Conservation (phyloP, 2,797 vertebrate species). For the Kryptolebias ocellatus region DNA sequence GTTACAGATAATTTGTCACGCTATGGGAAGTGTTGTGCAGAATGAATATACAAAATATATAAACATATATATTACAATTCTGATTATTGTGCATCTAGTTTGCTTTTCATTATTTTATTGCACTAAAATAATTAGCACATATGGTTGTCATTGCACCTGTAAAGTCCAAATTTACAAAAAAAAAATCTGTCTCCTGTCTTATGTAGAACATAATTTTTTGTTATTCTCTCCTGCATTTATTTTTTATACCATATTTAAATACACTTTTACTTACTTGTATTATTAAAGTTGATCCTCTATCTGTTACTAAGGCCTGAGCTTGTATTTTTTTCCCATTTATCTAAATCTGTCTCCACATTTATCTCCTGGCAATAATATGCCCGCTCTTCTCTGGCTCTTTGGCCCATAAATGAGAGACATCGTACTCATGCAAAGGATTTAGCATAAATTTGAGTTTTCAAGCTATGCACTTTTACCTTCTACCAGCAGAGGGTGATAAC, state of each 20-base stretch:
- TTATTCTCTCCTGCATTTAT: conserved; percentile 96
- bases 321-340: conserved; percentile 3
- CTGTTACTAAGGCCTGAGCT: conserved; percentile 72
- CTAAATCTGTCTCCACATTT: not conserved
- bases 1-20: conserved; percentile 76
- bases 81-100: conserved; percentile 80
- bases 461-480: conserved; percentile 40
- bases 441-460: not conserved
- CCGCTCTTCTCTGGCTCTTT: not conserved
- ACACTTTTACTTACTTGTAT: conserved; percentile 97
- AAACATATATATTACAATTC: conserved; percentile 78
- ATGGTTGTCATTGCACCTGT: conserved; percentile 86
- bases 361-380: not conserved
- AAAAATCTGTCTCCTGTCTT: conserved; percentile 85
- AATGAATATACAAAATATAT: conserved; percentile 84
- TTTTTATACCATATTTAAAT: conserved; percentile 99
- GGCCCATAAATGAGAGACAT: too few species aligned
- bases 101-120: conserved; percentile 85
- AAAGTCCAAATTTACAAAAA: conserved; percentile 84
- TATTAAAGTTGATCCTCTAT: conserved; percentile 89
- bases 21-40: conserved; percentile 81
- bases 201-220: conserved; percentile 88
- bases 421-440: too few species aligned
- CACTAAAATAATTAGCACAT: conserved; percentile 88
- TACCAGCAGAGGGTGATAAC: conserved; percentile 71